A percentile compares a stretch with the other conserved stretches of the same genome.
phyloP scores from a whole-genome alignment of 1,140 invertebrate genomes.

The Hylaeus volcanicus region DNA sequence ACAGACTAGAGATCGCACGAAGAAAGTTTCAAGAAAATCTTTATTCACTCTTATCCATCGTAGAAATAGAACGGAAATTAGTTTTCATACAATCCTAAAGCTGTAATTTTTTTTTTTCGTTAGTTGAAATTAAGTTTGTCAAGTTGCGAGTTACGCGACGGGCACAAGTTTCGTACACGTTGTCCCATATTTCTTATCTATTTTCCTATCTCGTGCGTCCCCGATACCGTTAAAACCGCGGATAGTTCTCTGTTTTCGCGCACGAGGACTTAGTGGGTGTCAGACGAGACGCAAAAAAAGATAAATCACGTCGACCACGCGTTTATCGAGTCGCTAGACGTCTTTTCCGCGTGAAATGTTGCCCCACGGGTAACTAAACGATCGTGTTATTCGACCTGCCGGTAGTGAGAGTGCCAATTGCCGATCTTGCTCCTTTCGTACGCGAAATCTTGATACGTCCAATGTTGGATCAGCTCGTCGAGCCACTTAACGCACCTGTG shows the following conservation, averaged over 20 bases:
- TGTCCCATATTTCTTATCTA: neutral
- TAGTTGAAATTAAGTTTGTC: too few relatives aligned
- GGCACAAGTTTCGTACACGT: neutral
- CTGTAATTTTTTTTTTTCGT: too few relatives aligned
- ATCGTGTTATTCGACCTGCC: slow-evolving; percentile 36
- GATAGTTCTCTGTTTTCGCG: slow-evolving; percentile 11
- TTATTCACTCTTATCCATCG: too few relatives aligned
- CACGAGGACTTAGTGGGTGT: slow-evolving; percentile 11
- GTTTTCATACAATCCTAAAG: too few relatives aligned
- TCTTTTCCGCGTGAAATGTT: slow-evolving; percentile 42
- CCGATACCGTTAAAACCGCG: neutral
- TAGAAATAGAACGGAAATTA: too few relatives aligned
- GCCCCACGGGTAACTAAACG: slow-evolving; percentile 17
- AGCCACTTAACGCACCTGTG: slow-evolving; percentile 9
- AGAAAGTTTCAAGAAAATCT: too few relatives aligned
- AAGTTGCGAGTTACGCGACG: too few relatives aligned
- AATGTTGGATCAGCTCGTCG: neutral
- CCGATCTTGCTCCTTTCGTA: slow-evolving; percentile 3
- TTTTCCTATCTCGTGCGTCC: neutral
- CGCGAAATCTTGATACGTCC: slow-evolving; percentile 38
- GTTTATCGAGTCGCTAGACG: slow-evolving; percentile 48
- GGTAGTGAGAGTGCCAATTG: slow-evolving; percentile 42
- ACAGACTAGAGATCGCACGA: too few relatives aligned
- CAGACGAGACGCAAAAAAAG: slow-evolving; percentile 24
- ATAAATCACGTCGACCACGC: slow-evolving; percentile 15